phyloP scores from a whole-genome alignment of 2,888 invertebrate species.

The Hypolimnas misippus region DNA sequence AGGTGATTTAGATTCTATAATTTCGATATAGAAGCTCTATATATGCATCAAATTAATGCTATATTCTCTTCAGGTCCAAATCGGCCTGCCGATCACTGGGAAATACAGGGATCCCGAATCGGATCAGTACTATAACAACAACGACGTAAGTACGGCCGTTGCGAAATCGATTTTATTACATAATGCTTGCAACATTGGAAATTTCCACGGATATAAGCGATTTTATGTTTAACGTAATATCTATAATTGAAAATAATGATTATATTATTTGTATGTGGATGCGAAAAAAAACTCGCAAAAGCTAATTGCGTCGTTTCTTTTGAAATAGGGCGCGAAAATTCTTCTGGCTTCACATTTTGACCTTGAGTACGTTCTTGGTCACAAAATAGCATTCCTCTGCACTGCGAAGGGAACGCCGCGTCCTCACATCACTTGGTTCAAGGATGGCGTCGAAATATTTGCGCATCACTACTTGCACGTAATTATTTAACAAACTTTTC shows the following conservation, averaged over 20 bases:
- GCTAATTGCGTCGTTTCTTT: neutral
- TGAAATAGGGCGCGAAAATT: conserved; percentile 93
- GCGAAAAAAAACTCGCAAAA: no score
- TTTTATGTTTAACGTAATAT: neutral
- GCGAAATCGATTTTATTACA: neutral
- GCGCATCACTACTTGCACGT: conserved; percentile 95
- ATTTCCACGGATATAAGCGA: neutral
- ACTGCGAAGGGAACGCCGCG: conserved; percentile 95
- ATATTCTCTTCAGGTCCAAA: conserved; percentile 86
- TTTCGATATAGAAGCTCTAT: neutral
- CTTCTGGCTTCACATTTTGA: conserved; percentile 95
- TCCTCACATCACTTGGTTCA: conserved; percentile 97
- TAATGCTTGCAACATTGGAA: neutral
- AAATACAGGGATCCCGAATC: conserved; percentile 95
- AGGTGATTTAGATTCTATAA: conserved; percentile 69
- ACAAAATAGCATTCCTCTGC: conserved; percentile 96
- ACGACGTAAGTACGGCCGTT: conserved; percentile 86
- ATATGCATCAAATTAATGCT: neutral
- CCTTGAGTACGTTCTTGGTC: conserved; percentile 96
- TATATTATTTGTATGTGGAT: neutral
- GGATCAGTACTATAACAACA: conserved; percentile 95
- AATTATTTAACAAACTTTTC: conserved; percentile 60
- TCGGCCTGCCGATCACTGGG: conserved; percentile 93
- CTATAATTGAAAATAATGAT: neutral
- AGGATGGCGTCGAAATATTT: conserved; percentile 96